Base-by-base conservation (phyloP, 2,797 vertebrate genomes). In the Micromesistius poutassou region DNA sequence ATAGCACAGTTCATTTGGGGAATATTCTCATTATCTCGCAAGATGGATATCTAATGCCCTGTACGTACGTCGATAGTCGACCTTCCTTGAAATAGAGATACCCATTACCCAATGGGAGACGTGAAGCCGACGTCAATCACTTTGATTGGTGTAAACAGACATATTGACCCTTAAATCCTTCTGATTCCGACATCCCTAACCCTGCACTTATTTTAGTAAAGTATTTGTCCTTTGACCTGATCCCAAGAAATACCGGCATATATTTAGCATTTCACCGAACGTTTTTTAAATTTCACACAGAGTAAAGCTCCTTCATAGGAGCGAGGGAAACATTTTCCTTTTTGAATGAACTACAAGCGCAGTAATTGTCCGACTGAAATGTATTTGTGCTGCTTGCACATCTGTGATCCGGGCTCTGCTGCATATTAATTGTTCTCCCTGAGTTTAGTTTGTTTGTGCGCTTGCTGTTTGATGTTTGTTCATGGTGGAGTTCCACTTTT, bases 21-120 rank as follows among this genome's bases (percentile, higher is more conserved):
- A 78, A 81, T 85, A 79, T 87, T 84, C 80, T 78, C 13, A 35
- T 78, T 22, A n/a, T n/a, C 22, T 79, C 87, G 86, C 88, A 85
- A 66, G 80, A 85, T 80, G 78, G 75, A 71, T 81, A 83, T 87
- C 78, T 78, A 35, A 66, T 50, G 75, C 30, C 81, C 83, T 22
- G 55, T 62, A 62, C 7, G 55, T 62, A 62, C 7, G 55, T 62
- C 7, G 6, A 62, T 62, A 25, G 55, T 62, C 10, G 22, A 25
- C n/a, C n/a, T 62, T 62, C 55, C n/a, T 25, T 5, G 50, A 22
- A 55, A 22, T 25, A 62, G n/a, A n/a, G n/a, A 50, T 50, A n/a
- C 10, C 0, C 40, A 62, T 62, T n/a, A n/a, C n/a, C 55, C 55
- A 25, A 22, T 25, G 8, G 7, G 55, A 9, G 6, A 55, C 4